Base-by-base conservation (phyloP, 2,888 invertebrate genomes). In the Tanytarsus gracilentus region DNA sequence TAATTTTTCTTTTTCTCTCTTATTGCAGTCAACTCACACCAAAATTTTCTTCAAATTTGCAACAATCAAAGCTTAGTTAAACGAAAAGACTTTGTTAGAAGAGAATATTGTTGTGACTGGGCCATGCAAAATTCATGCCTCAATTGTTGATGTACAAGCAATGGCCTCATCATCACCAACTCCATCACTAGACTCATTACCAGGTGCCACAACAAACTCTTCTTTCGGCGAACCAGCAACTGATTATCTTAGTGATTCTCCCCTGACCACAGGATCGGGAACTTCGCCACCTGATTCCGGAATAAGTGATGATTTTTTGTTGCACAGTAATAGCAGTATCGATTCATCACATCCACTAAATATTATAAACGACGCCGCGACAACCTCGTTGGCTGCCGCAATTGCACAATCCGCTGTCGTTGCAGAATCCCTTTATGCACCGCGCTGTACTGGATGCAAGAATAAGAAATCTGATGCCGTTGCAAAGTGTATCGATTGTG, bases 401-500 rank as follows among this genome's bases (percentile, higher is more conserved):
- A 58, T 58, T 18, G 58, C 25, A 14, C 58, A 58, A 29, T 48
- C 58, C 18, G 58, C 58, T 16, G 11, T 30, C 5, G 2, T 25
- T 16, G 48, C 30, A 30, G 58, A 58, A 1, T 27, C 48, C 1
- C 7, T 27, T 16, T 40, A 48, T 8, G 30, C 44, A 18, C 58
- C 81, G 29, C 85, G 86, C 67, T 97, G 96, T 78, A 96, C 95
- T 67, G 95, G 94, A 70, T 98, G 98, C 79, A 97, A 96, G 76
- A 90, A 90, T 66, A 90, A 89, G 72, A 91, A 94, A 73, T 85
- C 90, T 18, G 88, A 88, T 82, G 96, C 96, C 51, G 91, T 95
- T 62, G 95, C 95, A 63, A 88, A 92, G 72, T 97, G 96, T 76
- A 88, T 92, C 69, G 96, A 97, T 75, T 99, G 98, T 76, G 89